Base-by-base conservation (phyloP, 2,888 invertebrate species). In the Ischnus inquisitorius region DNA sequence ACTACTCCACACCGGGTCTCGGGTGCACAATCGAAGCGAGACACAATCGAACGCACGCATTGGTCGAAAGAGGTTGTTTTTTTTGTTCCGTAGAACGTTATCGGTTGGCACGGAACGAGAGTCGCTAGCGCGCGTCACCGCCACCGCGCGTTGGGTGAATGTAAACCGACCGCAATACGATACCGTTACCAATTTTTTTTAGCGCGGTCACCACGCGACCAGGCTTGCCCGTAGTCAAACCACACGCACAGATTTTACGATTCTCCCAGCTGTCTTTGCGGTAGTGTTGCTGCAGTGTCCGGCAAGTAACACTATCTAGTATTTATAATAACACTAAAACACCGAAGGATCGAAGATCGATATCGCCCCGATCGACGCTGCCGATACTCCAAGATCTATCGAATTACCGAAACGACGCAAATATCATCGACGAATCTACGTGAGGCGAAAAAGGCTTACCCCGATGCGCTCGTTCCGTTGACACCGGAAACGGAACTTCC, bases 141-240 rank as follows among this genome's bases (percentile, higher is more conserved):
- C 14, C 43, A 16, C 69, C 67, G 69, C 82, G 82, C 86, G 88
- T 81, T 86, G 85, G 82, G 87, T 85, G 88, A 90, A 89, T 89
- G 89, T 89, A 89, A 90, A 90, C 88, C 88, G 78, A 89, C 89
- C 88, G 88, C 90, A 88, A 89, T 88, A 86, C 87, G 91, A 90
- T 91, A 91, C 91, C 90, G 90, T 91, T 91, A 91, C 87, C 83
- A 77, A 89, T 89, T 89, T 89, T 83, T 83, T 89, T 87, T 54
- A 76, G 81, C 60, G 77, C 83, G 85, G 79, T 85, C 85, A 85
- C 78, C 82, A 85, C 79, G 83, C 85, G 80, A 82, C 68, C 76
- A 60, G 64, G 77, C 77, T 72, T 75, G 81, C 76, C 72, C 76
- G 79, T 75, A 57, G 34, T 34, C 75, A 51, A 79, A 79, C 79